These are phyloP conservation scores for Chymomyza fuscimana DNA, from an alignment of 2,888 invertebrate species.

Conservation along the genomic window DNA sequence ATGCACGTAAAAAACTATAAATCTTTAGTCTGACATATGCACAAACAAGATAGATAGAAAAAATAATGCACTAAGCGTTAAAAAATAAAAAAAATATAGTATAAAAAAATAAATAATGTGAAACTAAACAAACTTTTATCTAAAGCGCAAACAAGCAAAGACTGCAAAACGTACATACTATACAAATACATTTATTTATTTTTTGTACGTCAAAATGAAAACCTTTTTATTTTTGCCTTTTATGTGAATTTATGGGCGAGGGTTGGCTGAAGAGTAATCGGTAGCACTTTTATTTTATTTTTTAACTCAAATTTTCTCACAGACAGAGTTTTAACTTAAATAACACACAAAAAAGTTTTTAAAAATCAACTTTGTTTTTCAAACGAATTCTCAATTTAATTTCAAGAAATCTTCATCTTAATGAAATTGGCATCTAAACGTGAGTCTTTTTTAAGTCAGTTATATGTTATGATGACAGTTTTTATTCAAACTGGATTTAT, in stretches of 20 bases:
- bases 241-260: not conserved
- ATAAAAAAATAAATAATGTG: not conserved
- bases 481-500: too few species aligned
- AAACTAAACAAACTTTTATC: conserved; percentile 43
- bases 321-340: too few species aligned
- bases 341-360: too few species aligned
- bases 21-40: conserved; percentile 10
- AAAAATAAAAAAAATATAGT: not conserved
- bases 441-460: too few species aligned
- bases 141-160: conserved; percentile 47
- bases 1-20: conserved; percentile 46
- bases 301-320: too few species aligned
- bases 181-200: conserved; percentile 40
- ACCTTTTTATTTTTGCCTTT: not conserved
- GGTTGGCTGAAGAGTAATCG: too few species aligned
- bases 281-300: too few species aligned
- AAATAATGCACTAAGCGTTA: conserved; percentile 21
- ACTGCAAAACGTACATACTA: conserved; percentile 8
- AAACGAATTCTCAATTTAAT: too few species aligned
- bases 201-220: conserved; percentile 35
- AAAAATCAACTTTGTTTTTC: too few species aligned
- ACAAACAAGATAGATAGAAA: conserved; percentile 13
- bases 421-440: too few species aligned
- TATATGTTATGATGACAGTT: too few species aligned
- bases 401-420: too few species aligned